Base-by-base conservation (phyloP, 1,140 invertebrate genomes). In the Antheraea mylitta region DNA sequence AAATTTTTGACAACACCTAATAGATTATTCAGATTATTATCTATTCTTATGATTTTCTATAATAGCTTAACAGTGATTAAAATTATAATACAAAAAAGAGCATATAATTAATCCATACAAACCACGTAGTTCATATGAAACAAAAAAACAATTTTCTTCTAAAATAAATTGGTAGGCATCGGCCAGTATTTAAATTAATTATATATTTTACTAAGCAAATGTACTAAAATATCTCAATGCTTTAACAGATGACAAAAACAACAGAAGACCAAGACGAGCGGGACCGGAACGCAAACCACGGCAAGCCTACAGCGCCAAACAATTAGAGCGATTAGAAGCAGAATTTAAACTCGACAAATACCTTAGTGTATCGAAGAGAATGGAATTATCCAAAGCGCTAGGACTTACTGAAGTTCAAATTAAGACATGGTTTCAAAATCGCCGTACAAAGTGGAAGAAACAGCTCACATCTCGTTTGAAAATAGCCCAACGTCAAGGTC, bases 281-380 rank as follows among this genome's bases (percentile, higher is more conserved):
- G 97, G 97, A 1, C 94, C 97, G 5, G 98, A 99, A 82, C 92
- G 98, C 36, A 99, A 99, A 92, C 98, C 98, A 0, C 93, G 98
- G 6, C 98, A 99, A 92, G 98, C 98, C 0, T 99, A 99, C 93
- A 98, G 97, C 80, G 96, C 97, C 0, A 98, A 97, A 86, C 98
- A 99, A 83, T 86, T 99, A 16, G 97, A 99, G 84, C 92, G 95
- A 73, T 93, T 99, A 3, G 98, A 99, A 92, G 94, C 95, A 1
- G 98, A 99, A 93, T 99, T 99, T 83, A 98, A 98, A 92, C 93
- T 96, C 61, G 98, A 99, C 90, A 99, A 99, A 87, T 99, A 99
- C 85, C 92, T 99, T 9, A 99, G 97, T 83, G 98, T 99, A 0
- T 98, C 96, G 72, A 99, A 99, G 92, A 93, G 98, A 61, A 96